A percentile compares a stretch with the other conserved stretches of the same genome.
phyloP scores from a whole-genome alignment of 2,888 invertebrate species.

The Byasa hedistus region DNA sequence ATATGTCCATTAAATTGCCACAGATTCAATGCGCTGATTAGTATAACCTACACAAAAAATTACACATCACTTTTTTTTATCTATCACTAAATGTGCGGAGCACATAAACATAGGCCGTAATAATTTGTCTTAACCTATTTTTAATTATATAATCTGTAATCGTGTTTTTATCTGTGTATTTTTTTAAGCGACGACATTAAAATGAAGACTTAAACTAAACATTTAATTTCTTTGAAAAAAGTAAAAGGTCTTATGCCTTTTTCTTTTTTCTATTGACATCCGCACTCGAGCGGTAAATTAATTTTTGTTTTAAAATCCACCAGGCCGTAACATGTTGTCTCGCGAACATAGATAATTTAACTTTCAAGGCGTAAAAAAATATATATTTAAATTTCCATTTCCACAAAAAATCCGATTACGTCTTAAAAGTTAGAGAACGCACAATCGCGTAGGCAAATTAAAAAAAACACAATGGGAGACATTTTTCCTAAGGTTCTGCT shows the following conservation, averaged over 20 bases:
- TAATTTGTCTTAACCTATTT: no score
- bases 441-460: slow-evolving; percentile 30
- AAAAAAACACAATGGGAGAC: slow-evolving; percentile 30
- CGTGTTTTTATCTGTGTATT: neutral
- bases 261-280: slow-evolving; percentile 41
- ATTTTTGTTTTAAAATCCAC: slow-evolving; percentile 35
- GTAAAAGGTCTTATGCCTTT: neutral
- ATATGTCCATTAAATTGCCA: slow-evolving; percentile 11
- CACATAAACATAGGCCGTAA: no score
- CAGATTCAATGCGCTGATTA: neutral
- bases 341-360: slow-evolving; percentile 34
- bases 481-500: slow-evolving; percentile 31
- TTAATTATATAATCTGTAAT: no score
- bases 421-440: slow-evolving; percentile 39
- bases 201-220: no score
- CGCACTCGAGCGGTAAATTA: slow-evolving; percentile 50
- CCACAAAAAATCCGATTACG: slow-evolving; percentile 32
- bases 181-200: neutral
- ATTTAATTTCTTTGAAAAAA: neutral
- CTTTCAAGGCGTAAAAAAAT: slow-evolving; percentile 35
- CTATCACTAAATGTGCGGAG: no score
- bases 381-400: neutral
- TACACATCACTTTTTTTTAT: neutral
- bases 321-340: slow-evolving; percentile 43
- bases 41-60: neutral